Base-by-base conservation (phyloP, 2,113 vertebrate genomes). In the Podilymbus podiceps region DNA sequence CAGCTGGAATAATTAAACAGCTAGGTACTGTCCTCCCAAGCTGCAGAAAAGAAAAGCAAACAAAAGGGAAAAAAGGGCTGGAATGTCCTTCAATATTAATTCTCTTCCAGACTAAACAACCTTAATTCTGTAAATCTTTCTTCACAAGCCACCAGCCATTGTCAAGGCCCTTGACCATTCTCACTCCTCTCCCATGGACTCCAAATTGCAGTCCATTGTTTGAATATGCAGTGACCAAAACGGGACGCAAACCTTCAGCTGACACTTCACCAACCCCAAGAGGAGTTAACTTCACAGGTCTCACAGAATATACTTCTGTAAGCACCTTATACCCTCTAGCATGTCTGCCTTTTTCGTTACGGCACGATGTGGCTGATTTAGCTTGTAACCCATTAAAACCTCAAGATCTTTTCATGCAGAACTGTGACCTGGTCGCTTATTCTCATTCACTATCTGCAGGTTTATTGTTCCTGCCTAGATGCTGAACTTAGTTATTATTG, bases 1-100 rank as follows among this genome's bases (percentile, higher is more conserved):
- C 87, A 96, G 84, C 91, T 89, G 94, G 92, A 95, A 96, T 96
- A 96, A 94, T 96, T 95, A 96, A 96, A 90, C 91, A 88, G 88
- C 67, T 1, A 93, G 87, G 91, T 72, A 77, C 74, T 92, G 92
- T 96, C 90, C 94, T 96, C 74, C 86, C 4, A 27, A 89, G 92
- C 76, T 95, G 92, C 83, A 79, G 86, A 63, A 58, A 47, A 85
- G 67, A 47, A 85, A 63, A 83, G 67, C 59, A 56, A 93, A 89
- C 0, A 20, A 85, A 42, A 25, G 4, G n/a, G 52, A 5, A 4
- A 44, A 90, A 81, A 35, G 58, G 66, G 35, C 40, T 84, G 73
- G 50, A 42, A 56, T 20, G 30, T 86, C 35, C 56, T 86, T 60
- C 40, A 72, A 22, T 58, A 20, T 13, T 60, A 85, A 62, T 68